Evolutionary conservation across 2,797 vertebrate species (phyloP).

Genomic region (Paramormyrops hopkinsi): DNA sequence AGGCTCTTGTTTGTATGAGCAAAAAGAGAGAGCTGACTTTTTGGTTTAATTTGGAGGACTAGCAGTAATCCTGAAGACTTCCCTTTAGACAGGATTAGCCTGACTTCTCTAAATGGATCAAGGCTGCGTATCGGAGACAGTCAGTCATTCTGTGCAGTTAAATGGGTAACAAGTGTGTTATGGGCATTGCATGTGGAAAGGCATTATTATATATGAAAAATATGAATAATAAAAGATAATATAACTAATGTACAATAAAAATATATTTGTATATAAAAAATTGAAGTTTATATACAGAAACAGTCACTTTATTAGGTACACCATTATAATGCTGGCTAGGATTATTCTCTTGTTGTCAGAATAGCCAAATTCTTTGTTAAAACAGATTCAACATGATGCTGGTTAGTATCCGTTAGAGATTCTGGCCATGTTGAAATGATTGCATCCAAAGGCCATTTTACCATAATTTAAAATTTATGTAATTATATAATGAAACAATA

Average conservation of each 20-base stretch:
- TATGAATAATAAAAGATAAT: not conserved
- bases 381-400: not conserved
- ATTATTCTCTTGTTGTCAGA: not conserved
- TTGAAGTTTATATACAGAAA: not conserved
- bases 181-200: conserved; percentile 42
- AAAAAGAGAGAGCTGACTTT: conserved; percentile 66
- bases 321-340: not conserved
- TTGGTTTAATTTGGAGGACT: conserved; percentile 75
- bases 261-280: not conserved
- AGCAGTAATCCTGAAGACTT: conserved; percentile 72
- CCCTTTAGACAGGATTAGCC: conserved; percentile 52
- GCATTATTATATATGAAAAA: conserved; percentile 29
- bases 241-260: not conserved
- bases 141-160: conserved; percentile 57
- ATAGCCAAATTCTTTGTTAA: not conserved
- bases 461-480: not conserved
- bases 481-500: not conserved
- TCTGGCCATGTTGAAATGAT: not conserved
- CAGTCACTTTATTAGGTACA: not conserved
- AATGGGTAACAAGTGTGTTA: conserved; percentile 42
- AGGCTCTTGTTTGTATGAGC: conserved; percentile 61
- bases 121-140: conserved; percentile 61
- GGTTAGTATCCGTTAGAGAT: not conserved
- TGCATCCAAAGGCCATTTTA: not conserved
- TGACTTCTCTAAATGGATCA: conserved; percentile 72